These are phyloP conservation scores for Acrobasis repandana DNA, from an alignment of 2,888 invertebrate species.

Conservation along the genomic window DNA sequence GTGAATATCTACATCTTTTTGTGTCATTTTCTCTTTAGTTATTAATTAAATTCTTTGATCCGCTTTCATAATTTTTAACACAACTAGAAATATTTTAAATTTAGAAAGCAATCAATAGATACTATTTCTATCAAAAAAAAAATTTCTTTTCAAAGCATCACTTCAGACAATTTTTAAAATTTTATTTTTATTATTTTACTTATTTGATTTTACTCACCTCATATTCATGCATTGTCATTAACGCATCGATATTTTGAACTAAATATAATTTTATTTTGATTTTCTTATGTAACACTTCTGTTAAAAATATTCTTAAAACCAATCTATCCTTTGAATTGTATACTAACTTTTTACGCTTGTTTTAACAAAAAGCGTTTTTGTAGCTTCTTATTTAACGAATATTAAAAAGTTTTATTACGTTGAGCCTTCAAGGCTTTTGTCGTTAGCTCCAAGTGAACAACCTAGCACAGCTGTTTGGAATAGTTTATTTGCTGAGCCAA, in stretches of 20 bases:
- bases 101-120: slow-evolving; percentile 52
- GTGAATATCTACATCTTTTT: too few species aligned
- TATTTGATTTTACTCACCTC: slow-evolving; percentile 43
- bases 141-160: slow-evolving; percentile 64
- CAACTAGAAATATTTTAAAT: slow-evolving; percentile 40
- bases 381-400: slow-evolving; percentile 35
- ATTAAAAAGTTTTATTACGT: slow-evolving; percentile 35
- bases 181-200: slow-evolving; percentile 32
- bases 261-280: slow-evolving; percentile 29
- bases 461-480: slow-evolving; percentile 42
- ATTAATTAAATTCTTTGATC: slow-evolving; percentile 32
- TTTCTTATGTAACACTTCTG: slow-evolving; percentile 21
- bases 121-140: slow-evolving; percentile 41
- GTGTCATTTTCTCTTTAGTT: not conserved
- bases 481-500: slow-evolving; percentile 59
- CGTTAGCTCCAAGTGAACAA: slow-evolving; percentile 45
- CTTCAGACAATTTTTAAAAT: slow-evolving; percentile 56
- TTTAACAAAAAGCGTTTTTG: slow-evolving; percentile 55
- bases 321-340: slow-evolving; percentile 30
- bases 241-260: slow-evolving; percentile 18
- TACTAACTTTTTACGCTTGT: slow-evolving; percentile 62
- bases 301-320: not conserved
- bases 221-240: slow-evolving; percentile 48
- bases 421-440: slow-evolving; percentile 47
- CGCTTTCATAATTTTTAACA: slow-evolving; percentile 46